A percentile compares a stretch with the other conserved stretches of the same genome.
Evolutionary conservation across 2,797 vertebrate genomes (phyloP).

Genomic region (Tangara arthus): DNA sequence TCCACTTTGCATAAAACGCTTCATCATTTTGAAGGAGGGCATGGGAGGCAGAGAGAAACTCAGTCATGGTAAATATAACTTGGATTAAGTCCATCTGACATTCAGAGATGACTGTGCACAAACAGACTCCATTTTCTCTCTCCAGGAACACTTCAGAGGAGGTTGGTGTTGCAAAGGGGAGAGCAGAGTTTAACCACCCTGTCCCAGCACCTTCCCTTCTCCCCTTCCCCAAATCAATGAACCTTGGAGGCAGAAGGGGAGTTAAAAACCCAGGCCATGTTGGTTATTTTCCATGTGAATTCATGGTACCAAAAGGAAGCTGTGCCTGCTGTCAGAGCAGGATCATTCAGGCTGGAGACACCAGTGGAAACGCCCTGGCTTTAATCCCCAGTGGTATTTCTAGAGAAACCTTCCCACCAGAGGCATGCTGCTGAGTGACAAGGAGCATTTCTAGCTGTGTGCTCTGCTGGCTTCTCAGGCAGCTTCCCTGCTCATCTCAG

Average conservation of each 20-base stretch:
- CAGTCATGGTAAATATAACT: background rate
- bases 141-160: background rate
- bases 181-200: background rate
- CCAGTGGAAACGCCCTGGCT: background rate
- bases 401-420: conserved; percentile 2
- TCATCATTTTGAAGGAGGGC: background rate
- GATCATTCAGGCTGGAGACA: background rate
- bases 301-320: background rate
- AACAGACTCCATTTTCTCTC: background rate
- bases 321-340: background rate
- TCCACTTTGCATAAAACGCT: background rate
- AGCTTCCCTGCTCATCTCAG: background rate
- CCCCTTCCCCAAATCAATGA: background rate
- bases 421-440: background rate
- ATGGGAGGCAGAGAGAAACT: background rate
- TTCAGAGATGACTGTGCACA: background rate
- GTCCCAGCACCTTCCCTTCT: background rate
- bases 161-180: background rate
- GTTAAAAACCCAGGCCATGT: fast-evolving
- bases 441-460: background rate
- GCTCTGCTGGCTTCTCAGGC: background rate
- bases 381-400: background rate
- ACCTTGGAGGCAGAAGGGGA: background rate
- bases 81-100: conserved; percentile 4
- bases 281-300: background rate